Base-by-base conservation (phyloP, 2,113 vertebrate genomes). In the Epinephelus fuscoguttatus region DNA sequence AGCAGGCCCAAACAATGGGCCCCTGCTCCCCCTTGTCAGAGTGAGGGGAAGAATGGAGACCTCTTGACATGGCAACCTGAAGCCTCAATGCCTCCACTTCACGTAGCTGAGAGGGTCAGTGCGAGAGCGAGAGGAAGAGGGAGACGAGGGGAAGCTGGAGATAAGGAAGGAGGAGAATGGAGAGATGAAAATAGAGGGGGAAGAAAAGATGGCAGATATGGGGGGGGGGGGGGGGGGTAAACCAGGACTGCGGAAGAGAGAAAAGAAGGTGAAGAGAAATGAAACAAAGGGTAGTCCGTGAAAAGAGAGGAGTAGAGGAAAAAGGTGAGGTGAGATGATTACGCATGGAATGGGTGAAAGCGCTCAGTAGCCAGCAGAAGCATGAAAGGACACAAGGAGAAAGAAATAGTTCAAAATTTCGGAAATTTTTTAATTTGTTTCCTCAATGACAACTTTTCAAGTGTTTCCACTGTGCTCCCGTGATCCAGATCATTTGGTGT, bases 21-120 rank as follows among this genome's bases (percentile, higher is more conserved):
- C 91, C 88, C 91, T 84, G 87, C 91, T 92, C 91, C 87, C 91
- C 86, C 94, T 95, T 94, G 93, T 96, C 89, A 77, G 84, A 88
- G 70, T 64, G 79, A 82, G 89, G 84, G 93, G 92, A 94, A 94
- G 92, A 96, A 95, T 89, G 93, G 93, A 95, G 95, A 95, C 95
- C 94, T 93, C 90, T 95, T 94, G 93, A 92, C 90, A 91, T 89
- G 81, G 91, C 95, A 94, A 93, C 88, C 50, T 95, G 94, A 96
- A 94, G 92, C 95, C 89, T 94, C 75, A 87, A 94, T 90, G 82
- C 87, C 87, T 80, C 94, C 90, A 92, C 88, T 95, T 95, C 94
- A 95, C 91, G 92, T 93, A 88, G 80, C 89, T 55, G 85, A 93
- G 90, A 90, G 75, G 88, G 93, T 95, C 87, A 88, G 70, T 60